A percentile compares a stretch with the other conserved stretches of the same genome.
Conservation (phyloP, 2,113 vertebrate species). For the Ophiodon elongatus region DNA sequence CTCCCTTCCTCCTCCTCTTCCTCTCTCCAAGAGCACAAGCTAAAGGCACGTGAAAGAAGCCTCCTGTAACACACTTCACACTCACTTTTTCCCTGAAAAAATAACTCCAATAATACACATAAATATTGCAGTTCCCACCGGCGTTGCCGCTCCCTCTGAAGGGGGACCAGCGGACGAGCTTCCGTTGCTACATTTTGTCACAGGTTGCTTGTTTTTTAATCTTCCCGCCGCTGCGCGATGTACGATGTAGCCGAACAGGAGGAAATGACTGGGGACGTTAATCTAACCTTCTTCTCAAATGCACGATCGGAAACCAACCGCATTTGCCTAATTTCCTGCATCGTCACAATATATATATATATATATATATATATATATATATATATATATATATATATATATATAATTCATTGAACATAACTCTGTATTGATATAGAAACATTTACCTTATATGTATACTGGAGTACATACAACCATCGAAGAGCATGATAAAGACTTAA, state of each 20-base stretch:
- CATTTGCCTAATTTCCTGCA: constrained; percentile 21
- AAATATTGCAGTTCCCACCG: constrained; percentile 42
- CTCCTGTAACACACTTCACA: constrained; percentile 51
- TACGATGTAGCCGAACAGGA: constrained; percentile 42
- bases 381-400: constrained; percentile 13
- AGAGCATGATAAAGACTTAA: constrained; percentile 47
- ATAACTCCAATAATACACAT: constrained; percentile 18
- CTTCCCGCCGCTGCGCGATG: constrained; percentile 9
- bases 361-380: constrained; percentile 23
- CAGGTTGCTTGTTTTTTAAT: constrained; percentile 34
- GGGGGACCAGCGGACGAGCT: constrained; percentile 26
- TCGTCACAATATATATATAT: constrained; percentile 45
- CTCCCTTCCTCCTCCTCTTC: no score
- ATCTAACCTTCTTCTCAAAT: constrained; percentile 28
- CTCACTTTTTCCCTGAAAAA: constrained; percentile 19
- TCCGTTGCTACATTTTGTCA: constrained; percentile 75
- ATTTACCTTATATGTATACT: constrained; percentile 41
- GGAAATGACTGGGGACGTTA: constrained; percentile 11
- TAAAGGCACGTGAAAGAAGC: constrained; percentile 78
- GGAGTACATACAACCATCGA: constrained; percentile 56
- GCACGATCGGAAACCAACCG: constrained; percentile 14
- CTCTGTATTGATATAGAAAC: constrained; percentile 53
- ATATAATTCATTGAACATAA: constrained; percentile 42
- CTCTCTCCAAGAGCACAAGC: constrained; percentile 36
- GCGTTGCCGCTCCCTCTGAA: constrained; percentile 15